phyloP scores from a whole-genome alignment of 2,113 vertebrate genomes.

The Varanus komodoensis region DNA sequence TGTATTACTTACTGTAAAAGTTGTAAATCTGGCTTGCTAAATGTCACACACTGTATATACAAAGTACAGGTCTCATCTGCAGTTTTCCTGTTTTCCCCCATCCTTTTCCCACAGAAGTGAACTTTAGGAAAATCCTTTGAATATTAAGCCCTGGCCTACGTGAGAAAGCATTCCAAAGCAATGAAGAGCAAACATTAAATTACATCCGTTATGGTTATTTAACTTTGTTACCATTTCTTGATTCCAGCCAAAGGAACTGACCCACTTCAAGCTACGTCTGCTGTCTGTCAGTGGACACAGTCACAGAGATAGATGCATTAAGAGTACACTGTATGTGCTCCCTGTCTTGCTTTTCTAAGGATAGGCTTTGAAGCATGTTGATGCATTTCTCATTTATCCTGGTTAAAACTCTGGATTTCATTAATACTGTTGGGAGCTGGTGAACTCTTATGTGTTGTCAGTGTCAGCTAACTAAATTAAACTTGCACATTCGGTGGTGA shows the following conservation, averaged over 20 bases:
- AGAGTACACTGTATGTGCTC: neutral
- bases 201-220: neutral
- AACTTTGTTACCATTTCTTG: neutral
- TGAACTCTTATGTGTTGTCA: neutral
- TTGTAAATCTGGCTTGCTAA: neutral
- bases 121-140: neutral
- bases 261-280: neutral
- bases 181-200: constrained; percentile 7
- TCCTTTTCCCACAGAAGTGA: neutral
- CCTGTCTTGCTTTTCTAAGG: neutral
- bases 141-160: neutral
- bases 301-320: neutral
- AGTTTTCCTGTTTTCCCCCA: neutral
- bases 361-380: neutral
- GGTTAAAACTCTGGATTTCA: neutral
- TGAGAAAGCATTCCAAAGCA: neutral
- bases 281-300: neutral
- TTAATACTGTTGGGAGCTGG: neutral
- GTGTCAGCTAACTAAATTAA: neutral
- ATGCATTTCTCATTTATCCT: neutral
- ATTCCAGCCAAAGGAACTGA: neutral
- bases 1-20: neutral
- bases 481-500: neutral
- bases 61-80: neutral
- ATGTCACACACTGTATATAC: neutral